These are phyloP conservation scores for Vespertilio murinus DNA, from an alignment of 2,797 vertebrate species.

Conservation along the genomic window DNA sequence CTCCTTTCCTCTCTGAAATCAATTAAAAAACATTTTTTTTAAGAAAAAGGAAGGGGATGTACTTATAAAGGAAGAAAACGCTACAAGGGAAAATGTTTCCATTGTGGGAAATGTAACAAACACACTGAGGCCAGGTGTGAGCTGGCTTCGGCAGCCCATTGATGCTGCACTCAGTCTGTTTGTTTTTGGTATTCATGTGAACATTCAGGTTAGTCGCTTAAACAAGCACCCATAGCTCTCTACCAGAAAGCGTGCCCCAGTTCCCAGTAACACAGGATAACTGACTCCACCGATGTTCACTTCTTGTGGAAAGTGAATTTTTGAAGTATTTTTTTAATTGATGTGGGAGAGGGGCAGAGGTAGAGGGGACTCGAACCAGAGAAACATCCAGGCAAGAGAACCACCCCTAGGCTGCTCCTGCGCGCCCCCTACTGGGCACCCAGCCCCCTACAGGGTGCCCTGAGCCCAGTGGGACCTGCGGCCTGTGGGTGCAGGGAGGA, in stretches of 20 bases:
- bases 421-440: background rate
- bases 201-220: background rate
- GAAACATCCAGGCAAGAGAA: background rate
- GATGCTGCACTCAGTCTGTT: background rate
- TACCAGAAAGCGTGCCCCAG: background rate
- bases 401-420: background rate
- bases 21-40: too few species aligned
- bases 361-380: too few species aligned
- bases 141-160: background rate
- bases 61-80: background rate
- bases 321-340: background rate
- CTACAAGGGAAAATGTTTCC: background rate
- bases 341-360: background rate
- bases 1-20: too few species aligned
- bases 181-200: slow-evolving; percentile 40
- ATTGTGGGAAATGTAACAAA: background rate
- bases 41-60: background rate
- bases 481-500: background rate
- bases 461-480: background rate
- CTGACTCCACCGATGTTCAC: background rate
- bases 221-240: background rate
- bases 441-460: background rate
- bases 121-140: background rate
- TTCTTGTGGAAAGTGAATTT: background rate
- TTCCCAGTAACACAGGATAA: background rate